Evolutionary conservation across 2,113 vertebrate genomes (phyloP).

Genomic region (Chauna torquata): DNA sequence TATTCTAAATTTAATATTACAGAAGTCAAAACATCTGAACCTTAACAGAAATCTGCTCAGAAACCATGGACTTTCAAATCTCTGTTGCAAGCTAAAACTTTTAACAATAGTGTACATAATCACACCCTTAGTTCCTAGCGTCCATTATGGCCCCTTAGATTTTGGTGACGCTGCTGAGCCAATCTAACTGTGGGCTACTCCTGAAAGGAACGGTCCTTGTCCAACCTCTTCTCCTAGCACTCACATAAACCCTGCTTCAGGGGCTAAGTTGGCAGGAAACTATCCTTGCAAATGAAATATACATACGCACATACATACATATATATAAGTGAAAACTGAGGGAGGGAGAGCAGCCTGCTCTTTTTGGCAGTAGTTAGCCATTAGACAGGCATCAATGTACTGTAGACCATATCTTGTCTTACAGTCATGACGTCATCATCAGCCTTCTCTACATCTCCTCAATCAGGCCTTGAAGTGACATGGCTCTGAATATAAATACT

Average conservation of each 20-base stretch:
- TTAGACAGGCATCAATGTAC: neutral
- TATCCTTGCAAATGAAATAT: no score
- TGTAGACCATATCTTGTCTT: neutral
- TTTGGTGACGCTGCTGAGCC: neutral
- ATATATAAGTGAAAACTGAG: no score
- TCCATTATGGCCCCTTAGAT: neutral
- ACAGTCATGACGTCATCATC: neutral
- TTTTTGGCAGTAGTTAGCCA: neutral
- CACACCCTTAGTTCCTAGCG: neutral
- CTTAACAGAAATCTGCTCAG: neutral
- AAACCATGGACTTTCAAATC: neutral
- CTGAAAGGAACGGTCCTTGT: neutral
- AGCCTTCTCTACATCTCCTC: neutral
- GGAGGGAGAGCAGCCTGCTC: rapidly evolving
- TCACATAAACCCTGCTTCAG: neutral
- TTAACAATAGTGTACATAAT: neutral
- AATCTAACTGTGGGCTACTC: neutral
- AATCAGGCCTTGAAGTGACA: neutral
- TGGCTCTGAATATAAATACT: neutral
- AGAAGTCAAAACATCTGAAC: neutral
- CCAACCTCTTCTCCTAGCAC: neutral
- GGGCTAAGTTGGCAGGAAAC: neutral
- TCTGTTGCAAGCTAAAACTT: neutral
- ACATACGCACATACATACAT: no score
- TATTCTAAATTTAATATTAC: neutral